A percentile compares a stretch with the other conserved stretches of the same genome.
These are phyloP conservation scores for Pogonocichla stellata DNA, from an alignment of 2,113 vertebrate genomes.

Conservation along the genomic window DNA sequence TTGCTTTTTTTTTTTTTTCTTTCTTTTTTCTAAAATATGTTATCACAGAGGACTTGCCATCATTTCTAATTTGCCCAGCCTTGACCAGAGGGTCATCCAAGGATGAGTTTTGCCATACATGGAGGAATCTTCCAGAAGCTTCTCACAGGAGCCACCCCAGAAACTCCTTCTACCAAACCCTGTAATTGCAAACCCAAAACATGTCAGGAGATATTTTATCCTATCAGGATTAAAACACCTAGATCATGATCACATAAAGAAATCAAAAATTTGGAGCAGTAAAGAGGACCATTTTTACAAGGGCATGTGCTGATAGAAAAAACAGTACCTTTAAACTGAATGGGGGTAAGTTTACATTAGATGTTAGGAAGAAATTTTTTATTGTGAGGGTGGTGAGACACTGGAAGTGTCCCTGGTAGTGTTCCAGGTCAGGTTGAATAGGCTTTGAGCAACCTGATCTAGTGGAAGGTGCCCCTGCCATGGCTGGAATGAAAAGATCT, in stretches of 20 bases:
- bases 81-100: neutral
- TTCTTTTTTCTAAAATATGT: neutral
- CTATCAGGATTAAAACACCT: neutral
- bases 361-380: neutral
- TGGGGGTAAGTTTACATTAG: no score
- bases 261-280: neutral
- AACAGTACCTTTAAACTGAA: neutral
- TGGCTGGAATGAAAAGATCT: neutral
- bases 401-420: neutral
- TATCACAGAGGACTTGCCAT: neutral
- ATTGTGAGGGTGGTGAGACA: neutral
- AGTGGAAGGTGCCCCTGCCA: neutral
- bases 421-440: neutral
- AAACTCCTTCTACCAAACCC: neutral
- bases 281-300: neutral
- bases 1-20: neutral
- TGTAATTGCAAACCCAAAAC: neutral
- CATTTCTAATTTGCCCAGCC: neutral
- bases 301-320: neutral
- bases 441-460: neutral
- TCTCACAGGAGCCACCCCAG: neutral
- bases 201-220: neutral
- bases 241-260: neutral
- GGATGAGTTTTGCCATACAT: neutral
- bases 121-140: neutral